Evolutionary conservation across 2,113 vertebrate species (phyloP), one percentile per base, ranked within the genome.

Genomic region (Phylloscopus trochilus): DNA sequence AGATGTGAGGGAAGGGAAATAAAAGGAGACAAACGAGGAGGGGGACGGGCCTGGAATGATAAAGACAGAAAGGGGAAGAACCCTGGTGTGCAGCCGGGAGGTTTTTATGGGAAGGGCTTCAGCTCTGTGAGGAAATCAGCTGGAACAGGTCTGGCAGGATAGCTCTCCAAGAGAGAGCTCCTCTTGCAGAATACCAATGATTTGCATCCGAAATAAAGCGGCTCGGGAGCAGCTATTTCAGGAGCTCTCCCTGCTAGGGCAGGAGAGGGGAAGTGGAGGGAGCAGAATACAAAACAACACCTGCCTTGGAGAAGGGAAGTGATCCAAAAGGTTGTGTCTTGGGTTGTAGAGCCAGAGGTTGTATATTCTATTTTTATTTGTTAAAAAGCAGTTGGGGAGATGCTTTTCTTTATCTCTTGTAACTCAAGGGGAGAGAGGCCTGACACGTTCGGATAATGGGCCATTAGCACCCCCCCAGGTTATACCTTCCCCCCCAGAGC

Each of bases 111-210:
- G 85, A 86, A 94, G 73, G 68, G 68, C 62, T 89, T 81, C 63
- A 56, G 68, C 64, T 81, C 52, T 0, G 7, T 14, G 80, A 91
- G 83, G 92, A 89, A 96, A 96, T 96, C 79, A 56, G 73, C 85
- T 86, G 95, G 90, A 94, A 92, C 92, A 56, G 88, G 67, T 81
- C 90, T 86, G 92, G 88, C 90, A 88, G 88, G 76, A 56, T 27
- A n/a, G 58, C 62, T 93, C 78, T 92, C 78, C 74, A 51, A 66
- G 94, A 26, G 77, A 89, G 91, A 89, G 87, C 90, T 83, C 91
- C 62, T 76, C 59, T 59, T 74, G 67, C 75, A 80, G 91, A 95
- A 85, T 70, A 70, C 55, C 90, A 83, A 11, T 88, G 82, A 90
- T 77, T 43, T 86, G 64, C 86, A 81, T 75, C 85, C 19, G 18